phyloP scores from a whole-genome alignment of 2,113 vertebrate genomes.

The Rhadina sibilatrix region DNA sequence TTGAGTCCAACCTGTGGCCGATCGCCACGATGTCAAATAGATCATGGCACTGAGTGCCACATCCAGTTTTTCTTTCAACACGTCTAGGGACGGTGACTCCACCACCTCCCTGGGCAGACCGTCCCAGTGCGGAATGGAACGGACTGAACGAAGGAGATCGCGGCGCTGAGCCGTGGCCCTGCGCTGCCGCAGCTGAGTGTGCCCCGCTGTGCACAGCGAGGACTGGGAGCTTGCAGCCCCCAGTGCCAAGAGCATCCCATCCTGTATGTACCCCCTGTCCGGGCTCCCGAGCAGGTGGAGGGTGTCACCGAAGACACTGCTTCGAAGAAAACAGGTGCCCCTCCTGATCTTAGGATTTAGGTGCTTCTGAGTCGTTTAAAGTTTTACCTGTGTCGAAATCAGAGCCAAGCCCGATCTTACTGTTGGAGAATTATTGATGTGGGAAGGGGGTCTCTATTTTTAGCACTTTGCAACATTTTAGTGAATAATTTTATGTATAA shows the following conservation, averaged over 20 bases:
- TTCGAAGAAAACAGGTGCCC: background rate
- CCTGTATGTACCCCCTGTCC: accelerated
- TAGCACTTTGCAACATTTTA: background rate
- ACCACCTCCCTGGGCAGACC: background rate
- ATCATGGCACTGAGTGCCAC: background rate
- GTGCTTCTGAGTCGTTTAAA: background rate
- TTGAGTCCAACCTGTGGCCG: background rate
- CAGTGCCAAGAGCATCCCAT: accelerated
- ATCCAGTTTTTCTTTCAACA: background rate
- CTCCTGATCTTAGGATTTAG: background rate
- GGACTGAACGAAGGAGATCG: accelerated
- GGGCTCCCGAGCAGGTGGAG: too few species aligned
- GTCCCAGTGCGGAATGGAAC: background rate
- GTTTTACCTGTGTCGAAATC: background rate
- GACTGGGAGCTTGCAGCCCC: accelerated
- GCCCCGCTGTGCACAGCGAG: accelerated
- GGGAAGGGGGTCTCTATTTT: background rate
- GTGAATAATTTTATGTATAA: background rate
- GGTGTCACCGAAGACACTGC: background rate
- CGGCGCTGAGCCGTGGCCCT: background rate
- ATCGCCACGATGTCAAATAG: background rate
- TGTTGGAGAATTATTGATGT: background rate
- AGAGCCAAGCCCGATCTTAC: background rate
- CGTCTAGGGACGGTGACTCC: background rate
- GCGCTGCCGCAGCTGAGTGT: accelerated